Base-by-base conservation (phyloP, 1,140 invertebrate genomes). In the Bombyx mandarina region DNA sequence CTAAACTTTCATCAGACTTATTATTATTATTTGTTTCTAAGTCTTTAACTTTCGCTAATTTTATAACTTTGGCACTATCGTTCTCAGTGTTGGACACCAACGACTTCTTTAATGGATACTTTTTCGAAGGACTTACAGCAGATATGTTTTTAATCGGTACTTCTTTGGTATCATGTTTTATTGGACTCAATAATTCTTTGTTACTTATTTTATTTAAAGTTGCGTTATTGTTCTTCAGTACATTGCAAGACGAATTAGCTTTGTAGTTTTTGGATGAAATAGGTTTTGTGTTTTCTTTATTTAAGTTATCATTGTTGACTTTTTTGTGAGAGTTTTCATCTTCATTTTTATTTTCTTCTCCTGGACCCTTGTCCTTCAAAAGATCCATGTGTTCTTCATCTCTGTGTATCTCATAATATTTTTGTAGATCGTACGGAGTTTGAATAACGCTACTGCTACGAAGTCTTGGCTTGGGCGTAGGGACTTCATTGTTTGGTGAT, bases 361-460 rank as follows among this genome's bases (percentile, higher is more conserved):
- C 70, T 46, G 66, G 58, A 43, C 69, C 67, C 58, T 78, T 82
- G 63, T 86, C 81, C 57, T 80, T 88, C 52, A 77, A 68, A 8
- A 78, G 70, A 51, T 81, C 79, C 71, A 81, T 74, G 62, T 89
- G 86, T 66, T 86, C 86, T 57, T 86, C 78, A 66, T 89, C 86
- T 18, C 72, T 68, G 67, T 88, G 83, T 50, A 88, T 72, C 78
- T 88, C 83, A 35, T 84, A 84, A 73, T 89, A 88, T 63, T 88
- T 86, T 66, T 89, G 82, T 61, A 89, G 69, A 61, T 89, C 88
- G 61, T 88, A 88, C 5, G 88, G 86, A 49, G 86, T 88, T 69
- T 89, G 86, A 66, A 88, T 88, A 5, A 89, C 75, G 58, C 85
- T 89, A 53, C 86, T 87, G 60, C 86, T 85, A 53, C 86, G 75